A percentile compares a stretch with the other conserved stretches of the same genome.
phyloP scores from a whole-genome alignment of 53 echinoderm and acorn worm genomes.

The Crossaster papposus region DNA sequence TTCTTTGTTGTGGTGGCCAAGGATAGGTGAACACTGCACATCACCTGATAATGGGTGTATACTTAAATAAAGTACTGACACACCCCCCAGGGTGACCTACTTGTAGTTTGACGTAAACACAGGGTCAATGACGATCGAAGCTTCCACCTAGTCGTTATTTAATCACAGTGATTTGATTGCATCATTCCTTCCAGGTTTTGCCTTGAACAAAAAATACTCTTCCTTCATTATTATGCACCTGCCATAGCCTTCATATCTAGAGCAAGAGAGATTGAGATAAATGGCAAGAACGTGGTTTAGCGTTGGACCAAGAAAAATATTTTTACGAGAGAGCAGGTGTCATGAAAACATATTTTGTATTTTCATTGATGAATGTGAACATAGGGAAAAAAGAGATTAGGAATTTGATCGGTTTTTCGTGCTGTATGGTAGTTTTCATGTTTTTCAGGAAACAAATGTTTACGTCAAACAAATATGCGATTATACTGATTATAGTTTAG shows the following conservation, averaged over 20 bases:
- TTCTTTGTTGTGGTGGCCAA: no score
- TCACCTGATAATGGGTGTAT: not conserved
- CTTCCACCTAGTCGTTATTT: not conserved
- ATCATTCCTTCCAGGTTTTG: slow-evolving; percentile 8
- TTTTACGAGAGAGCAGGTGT: not conserved
- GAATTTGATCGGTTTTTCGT: no score
- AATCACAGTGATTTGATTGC: slow-evolving; percentile 18
- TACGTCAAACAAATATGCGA: no score
- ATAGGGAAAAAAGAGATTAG: not conserved
- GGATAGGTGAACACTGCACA: not conserved
- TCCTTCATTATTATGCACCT: not conserved
- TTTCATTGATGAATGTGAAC: not conserved
- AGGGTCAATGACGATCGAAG: not conserved
- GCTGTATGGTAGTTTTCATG: no score
- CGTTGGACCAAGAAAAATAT: not conserved
- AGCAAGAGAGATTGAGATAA: not conserved
- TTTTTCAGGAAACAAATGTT: no score
- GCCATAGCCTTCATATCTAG: not conserved
- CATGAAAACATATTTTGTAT: not conserved
- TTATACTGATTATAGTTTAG: no score
- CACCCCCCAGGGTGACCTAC: not conserved
- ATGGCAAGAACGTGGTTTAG: not conserved
- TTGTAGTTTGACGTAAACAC: slow-evolving; percentile 8
- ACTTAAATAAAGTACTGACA: not conserved
- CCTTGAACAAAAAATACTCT: not conserved